Evolutionary conservation across 1,140 invertebrate species (phyloP).

Genomic region (Stegodyphus dumicola): DNA sequence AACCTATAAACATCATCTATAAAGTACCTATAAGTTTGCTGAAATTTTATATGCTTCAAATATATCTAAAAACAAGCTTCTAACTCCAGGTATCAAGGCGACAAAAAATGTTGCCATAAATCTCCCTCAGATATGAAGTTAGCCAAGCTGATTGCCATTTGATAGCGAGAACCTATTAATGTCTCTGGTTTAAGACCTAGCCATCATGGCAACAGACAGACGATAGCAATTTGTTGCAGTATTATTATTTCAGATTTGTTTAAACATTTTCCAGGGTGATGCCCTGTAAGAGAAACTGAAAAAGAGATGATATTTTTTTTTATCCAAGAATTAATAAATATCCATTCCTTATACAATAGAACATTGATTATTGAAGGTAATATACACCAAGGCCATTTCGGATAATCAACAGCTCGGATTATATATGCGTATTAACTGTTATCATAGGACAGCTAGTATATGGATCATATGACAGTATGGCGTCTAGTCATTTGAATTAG

Average conservation of each 20-base stretch:
- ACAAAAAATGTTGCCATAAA: conserved; percentile 81
- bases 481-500: no score
- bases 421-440: no score
- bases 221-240: conserved; percentile 16
- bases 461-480: no score
- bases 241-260: not conserved
- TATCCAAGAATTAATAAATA: no score
- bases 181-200: conserved; percentile 11
- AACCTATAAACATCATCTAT: conserved; percentile 77
- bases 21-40: conserved; percentile 74
- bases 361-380: no score
- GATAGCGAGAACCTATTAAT: conserved; percentile 27
- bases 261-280: no score
- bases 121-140: conserved; percentile 85
- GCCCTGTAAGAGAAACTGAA: no score
- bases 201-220: conserved; percentile 51
- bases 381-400: no score
- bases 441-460: no score
- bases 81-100: conserved; percentile 84
- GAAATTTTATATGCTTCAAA: conserved; percentile 45
- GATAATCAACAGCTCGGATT: no score
- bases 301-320: no score
- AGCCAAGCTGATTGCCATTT: conserved; percentile 38
- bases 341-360: no score
- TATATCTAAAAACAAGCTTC: conserved; percentile 69